Percentiles rank a stretch among this genome's conserved stretches.
Conservation (phyloP, 2,888 invertebrate genomes). For the Hofmannophila pseudospretella region DNA sequence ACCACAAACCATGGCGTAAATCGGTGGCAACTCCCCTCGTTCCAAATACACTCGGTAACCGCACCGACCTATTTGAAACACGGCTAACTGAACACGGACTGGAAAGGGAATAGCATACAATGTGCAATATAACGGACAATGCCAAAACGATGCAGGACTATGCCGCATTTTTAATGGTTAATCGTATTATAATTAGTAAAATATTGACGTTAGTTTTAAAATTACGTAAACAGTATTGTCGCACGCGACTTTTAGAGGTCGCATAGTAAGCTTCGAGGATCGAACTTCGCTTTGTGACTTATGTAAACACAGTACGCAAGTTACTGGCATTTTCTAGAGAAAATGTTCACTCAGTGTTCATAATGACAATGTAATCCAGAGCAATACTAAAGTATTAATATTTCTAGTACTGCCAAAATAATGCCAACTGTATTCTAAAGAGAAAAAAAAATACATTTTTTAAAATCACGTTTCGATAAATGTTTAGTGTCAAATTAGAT, state of each 20-base stretch:
- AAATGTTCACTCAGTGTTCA: slow-evolving; percentile 66
- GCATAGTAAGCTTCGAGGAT: slow-evolving; percentile 59
- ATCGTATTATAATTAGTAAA: slow-evolving; percentile 74
- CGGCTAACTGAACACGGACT: slow-evolving; percentile 33
- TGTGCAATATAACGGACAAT: slow-evolving; percentile 73
- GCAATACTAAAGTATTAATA: slow-evolving; percentile 78
- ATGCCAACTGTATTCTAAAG: slow-evolving; percentile 75
- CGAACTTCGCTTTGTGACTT: slow-evolving; percentile 53
- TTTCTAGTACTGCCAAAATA: slow-evolving; percentile 76
- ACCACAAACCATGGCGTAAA: slow-evolving; percentile 71
- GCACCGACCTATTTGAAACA: slow-evolving; percentile 20
- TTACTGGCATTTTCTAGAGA: slow-evolving; percentile 45
- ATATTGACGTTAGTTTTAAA: slow-evolving; percentile 74
- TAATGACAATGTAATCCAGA: slow-evolving; percentile 75
- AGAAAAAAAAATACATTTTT: slow-evolving; percentile 53
- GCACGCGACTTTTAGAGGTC: slow-evolving; percentile 48
- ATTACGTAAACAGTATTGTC: slow-evolving; percentile 73
- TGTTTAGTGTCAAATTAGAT: slow-evolving; percentile 77
- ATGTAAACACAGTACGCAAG: slow-evolving; percentile 25
- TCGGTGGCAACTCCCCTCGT: slow-evolving; percentile 28
- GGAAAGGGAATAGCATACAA: slow-evolving; percentile 43
- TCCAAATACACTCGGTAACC: slow-evolving; percentile 24
- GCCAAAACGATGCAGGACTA: slow-evolving; percentile 62
- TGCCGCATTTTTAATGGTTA: slow-evolving; percentile 58
- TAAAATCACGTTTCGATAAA: slow-evolving; percentile 69